Conservation (phyloP, 2,113 vertebrate species). For the mouse (Mus musculus) region DNA sequence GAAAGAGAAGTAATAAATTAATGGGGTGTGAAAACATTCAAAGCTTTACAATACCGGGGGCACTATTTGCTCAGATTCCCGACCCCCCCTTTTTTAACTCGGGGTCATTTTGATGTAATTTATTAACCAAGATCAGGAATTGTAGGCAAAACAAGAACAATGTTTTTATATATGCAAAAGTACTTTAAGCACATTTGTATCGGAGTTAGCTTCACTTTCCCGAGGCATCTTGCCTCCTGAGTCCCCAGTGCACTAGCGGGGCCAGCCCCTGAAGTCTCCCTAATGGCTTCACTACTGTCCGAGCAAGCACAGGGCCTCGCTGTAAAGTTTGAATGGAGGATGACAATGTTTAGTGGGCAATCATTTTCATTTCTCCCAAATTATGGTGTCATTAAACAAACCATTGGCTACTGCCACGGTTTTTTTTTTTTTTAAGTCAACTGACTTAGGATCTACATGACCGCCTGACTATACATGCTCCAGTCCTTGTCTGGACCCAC, state of each 20-base stretch:
- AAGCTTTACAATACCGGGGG: constrained; percentile 98
- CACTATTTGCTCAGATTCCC: constrained; percentile 95
- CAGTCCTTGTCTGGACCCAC: not conserved
- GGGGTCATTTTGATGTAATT: constrained; percentile 92
- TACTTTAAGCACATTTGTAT: constrained; percentile 74
- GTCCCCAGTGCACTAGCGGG: constrained; percentile 44
- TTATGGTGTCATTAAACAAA: constrained; percentile 78
- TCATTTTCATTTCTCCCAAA: constrained; percentile 79
- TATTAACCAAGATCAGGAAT: constrained; percentile 91
- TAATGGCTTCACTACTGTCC: constrained; percentile 30
- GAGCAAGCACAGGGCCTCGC: constrained; percentile 52
- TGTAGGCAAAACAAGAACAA: constrained; percentile 80
- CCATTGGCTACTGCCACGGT: constrained; percentile 59
- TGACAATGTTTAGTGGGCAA: constrained; percentile 76
- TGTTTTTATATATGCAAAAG: constrained; percentile 79
- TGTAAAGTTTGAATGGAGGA: constrained; percentile 76
- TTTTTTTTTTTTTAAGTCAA: not conserved
- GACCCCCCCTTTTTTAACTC: constrained; percentile 88
- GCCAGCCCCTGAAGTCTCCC: constrained; percentile 55
- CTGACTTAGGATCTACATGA: constrained; percentile 16
- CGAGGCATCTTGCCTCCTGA: constrained; percentile 56
- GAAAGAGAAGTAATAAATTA: constrained; percentile 99
- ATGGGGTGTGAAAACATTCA: constrained; percentile 98
- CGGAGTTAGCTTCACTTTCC: constrained; percentile 32
- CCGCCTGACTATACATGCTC: rapidly evolving